Conservation (phyloP, 2,113 vertebrate genomes). For the Alexandromys fortis region DNA sequence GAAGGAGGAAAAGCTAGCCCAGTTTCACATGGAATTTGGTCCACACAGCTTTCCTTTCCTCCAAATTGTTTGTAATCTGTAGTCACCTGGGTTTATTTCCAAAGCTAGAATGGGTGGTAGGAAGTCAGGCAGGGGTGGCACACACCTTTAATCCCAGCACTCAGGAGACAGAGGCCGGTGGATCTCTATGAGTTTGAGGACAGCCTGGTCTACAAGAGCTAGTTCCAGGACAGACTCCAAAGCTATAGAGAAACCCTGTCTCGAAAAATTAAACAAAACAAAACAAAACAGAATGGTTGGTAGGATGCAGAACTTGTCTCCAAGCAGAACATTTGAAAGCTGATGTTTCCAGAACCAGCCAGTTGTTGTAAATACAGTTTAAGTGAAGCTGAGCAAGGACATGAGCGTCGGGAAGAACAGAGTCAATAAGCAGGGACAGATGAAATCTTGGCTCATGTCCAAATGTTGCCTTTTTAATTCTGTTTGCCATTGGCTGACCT, state of each 20-base stretch:
- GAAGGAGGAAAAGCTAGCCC: background rate
- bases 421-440: background rate
- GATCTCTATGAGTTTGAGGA: too few relatives aligned
- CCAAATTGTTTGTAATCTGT: constrained; percentile 47
- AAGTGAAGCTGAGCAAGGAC: constrained; percentile 43
- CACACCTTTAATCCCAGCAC: too few relatives aligned
- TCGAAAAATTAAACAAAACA: too few relatives aligned
- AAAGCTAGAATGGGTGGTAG: background rate
- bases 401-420: background rate
- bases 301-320: background rate
- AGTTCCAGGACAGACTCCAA: too few relatives aligned
- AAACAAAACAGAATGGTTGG: background rate
- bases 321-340: background rate
- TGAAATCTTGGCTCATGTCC: background rate
- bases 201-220: too few relatives aligned
- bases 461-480: background rate
- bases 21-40: constrained; percentile 48
- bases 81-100: constrained; percentile 67
- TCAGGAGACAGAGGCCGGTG: too few relatives aligned
- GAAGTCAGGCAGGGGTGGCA: too few relatives aligned
- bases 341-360: constrained; percentile 38
- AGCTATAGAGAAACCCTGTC: too few relatives aligned
- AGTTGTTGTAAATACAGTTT: constrained; percentile 35
- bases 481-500: background rate
- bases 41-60: constrained; percentile 17